phyloP scores from a whole-genome alignment of 2,797 vertebrate species.

The Acipenser oxyrinchus region DNA sequence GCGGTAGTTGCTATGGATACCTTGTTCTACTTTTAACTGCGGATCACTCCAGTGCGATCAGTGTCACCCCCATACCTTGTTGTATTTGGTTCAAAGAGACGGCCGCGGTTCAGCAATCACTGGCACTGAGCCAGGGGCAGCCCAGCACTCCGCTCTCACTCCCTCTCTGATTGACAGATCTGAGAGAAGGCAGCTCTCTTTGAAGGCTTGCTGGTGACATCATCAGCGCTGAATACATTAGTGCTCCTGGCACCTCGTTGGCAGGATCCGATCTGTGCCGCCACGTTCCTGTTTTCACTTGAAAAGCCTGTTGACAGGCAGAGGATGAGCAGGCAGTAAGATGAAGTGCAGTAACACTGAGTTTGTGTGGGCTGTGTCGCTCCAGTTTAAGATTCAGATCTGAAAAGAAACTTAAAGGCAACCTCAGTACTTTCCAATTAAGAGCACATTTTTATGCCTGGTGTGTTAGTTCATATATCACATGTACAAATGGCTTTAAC shows the following conservation, averaged over 20 bases:
- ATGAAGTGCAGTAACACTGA: background rate
- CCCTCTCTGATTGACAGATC: slow-evolving; percentile 1
- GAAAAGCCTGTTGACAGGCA: background rate
- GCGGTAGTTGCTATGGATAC: background rate
- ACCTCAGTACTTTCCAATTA: too few species aligned
- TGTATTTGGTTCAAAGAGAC: background rate
- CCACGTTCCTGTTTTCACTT: background rate
- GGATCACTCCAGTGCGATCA: background rate
- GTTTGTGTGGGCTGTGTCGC: too few species aligned
- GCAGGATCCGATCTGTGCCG: background rate
- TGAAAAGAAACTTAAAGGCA: too few species aligned
- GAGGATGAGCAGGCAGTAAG: background rate
- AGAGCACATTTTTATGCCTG: too few species aligned
- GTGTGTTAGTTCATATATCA: too few species aligned
- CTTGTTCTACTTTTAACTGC: background rate
- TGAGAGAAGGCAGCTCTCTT: background rate
- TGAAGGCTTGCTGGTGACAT: background rate
- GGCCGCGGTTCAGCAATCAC: background rate
- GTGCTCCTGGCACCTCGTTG: background rate
- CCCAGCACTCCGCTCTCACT: background rate
- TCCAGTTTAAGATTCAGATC: too few species aligned
- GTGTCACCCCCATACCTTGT: background rate
- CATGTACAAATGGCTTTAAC: too few species aligned
- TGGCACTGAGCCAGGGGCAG: background rate
- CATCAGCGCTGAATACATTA: slow-evolving; percentile 1